phyloP scores from a whole-genome alignment of 1,140 invertebrate genomes.

The Lepidostoma basale region DNA sequence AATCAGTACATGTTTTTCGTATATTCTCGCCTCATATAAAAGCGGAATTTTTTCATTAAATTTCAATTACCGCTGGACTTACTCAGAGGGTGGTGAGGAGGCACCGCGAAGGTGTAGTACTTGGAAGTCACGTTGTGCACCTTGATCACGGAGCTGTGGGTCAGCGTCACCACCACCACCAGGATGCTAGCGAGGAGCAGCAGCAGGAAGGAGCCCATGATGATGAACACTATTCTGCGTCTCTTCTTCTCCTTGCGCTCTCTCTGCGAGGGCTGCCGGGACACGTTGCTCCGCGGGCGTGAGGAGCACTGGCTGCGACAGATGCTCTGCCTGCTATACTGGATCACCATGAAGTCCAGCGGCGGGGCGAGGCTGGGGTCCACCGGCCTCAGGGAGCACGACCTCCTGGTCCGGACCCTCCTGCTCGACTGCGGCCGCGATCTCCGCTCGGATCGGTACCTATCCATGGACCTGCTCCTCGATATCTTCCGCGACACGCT shows the following conservation, averaged over 20 bases:
- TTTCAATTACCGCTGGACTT: constrained; percentile 43
- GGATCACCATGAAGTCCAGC: constrained; percentile 11
- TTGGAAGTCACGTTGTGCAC: constrained; percentile 64
- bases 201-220: constrained; percentile 71
- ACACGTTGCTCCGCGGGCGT: constrained; percentile 42
- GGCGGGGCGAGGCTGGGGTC: constrained; percentile 22
- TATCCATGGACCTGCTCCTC: constrained; percentile 37
- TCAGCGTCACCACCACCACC: constrained; percentile 74
- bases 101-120: constrained; percentile 67
- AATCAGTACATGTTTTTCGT: no score
- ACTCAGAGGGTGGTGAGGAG: constrained; percentile 62
- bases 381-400: constrained; percentile 14
- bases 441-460: constrained; percentile 30
- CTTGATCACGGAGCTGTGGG: constrained; percentile 66
- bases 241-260: constrained; percentile 63
- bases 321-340: neutral
- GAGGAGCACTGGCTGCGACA: constrained; percentile 53
- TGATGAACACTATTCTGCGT: constrained; percentile 67
- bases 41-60: neutral
- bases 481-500: constrained; percentile 33
- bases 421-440: constrained; percentile 31
- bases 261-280: constrained; percentile 36
- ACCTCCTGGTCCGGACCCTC: constrained; percentile 51
- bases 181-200: constrained; percentile 70
- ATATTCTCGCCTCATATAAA: no score